These are phyloP conservation scores for Acromyrmex echinatior DNA, from an alignment of 1,140 invertebrate species.

Conservation along the genomic window DNA sequence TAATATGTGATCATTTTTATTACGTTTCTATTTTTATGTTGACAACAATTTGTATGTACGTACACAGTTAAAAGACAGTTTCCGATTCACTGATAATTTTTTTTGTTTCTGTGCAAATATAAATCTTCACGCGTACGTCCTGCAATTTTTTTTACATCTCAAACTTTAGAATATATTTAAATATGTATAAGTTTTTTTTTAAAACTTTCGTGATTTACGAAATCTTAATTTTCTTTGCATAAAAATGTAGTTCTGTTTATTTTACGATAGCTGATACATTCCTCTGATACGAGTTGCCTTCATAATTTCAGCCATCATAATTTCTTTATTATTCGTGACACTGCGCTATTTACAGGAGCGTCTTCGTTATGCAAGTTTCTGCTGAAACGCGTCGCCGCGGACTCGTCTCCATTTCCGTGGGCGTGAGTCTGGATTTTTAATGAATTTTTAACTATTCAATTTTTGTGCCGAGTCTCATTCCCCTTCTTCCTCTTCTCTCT, in stretches of 20 bases:
- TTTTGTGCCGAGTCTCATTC: slow-evolving; percentile 58
- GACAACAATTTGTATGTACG: not conserved
- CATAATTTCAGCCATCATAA: not conserved
- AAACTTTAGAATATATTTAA: not conserved
- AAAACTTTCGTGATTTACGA: not conserved
- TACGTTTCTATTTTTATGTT: not conserved
- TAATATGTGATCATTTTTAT: not conserved
- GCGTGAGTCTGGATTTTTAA: slow-evolving; percentile 66
- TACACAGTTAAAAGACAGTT: not conserved
- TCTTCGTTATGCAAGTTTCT: slow-evolving; percentile 18
- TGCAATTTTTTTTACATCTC: not conserved
- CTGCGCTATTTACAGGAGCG: slow-evolving; percentile 38
- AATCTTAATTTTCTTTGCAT: not conserved
- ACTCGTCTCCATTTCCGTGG: slow-evolving; percentile 28
- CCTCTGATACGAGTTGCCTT: not conserved
- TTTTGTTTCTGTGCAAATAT: not conserved
- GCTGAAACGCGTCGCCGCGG: not conserved
- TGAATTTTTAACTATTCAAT: slow-evolving; percentile 77
- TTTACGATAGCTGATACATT: slow-evolving; percentile 2
- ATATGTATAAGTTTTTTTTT: not conserved
- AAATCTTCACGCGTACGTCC: not conserved
- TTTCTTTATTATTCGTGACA: slow-evolving; percentile 39
- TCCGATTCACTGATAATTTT: not conserved
- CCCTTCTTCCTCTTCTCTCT: slow-evolving; percentile 4
- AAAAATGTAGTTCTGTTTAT: slow-evolving; percentile 28